Percentiles rank a stretch among this genome's conserved stretches.
Conservation (phyloP, 2,888 invertebrate genomes). For the Neoitamus cyanurus region DNA sequence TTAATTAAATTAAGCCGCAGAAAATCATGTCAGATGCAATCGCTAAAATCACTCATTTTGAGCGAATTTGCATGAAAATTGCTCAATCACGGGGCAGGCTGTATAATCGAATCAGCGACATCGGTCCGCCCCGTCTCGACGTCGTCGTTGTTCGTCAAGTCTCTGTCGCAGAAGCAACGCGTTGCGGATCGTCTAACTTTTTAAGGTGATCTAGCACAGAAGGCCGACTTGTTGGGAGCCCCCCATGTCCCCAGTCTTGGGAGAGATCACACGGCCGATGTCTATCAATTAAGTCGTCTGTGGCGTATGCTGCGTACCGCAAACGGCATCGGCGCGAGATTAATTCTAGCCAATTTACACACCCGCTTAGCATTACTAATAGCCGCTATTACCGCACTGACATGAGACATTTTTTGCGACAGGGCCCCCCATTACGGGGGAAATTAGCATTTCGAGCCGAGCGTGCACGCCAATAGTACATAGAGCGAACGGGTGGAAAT, state of each 20-base stretch:
- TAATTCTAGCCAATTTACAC: neutral
- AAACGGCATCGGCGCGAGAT: too few species aligned
- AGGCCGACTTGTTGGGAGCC: neutral
- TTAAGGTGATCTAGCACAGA: neutral
- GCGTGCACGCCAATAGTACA: neutral
- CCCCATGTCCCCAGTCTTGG: neutral
- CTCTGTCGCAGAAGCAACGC: neutral
- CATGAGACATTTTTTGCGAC: neutral
- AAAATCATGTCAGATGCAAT: constrained; percentile 7
- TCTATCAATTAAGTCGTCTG: neutral
- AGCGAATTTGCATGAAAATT: constrained; percentile 33
- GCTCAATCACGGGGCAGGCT: neutral
- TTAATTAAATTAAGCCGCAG: constrained; percentile 11
- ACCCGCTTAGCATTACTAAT: constrained; percentile 24
- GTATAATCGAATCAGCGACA: constrained; percentile 1
- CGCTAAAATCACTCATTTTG: constrained; percentile 1
- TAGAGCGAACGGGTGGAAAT: neutral
- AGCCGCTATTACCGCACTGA: neutral
- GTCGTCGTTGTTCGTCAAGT: neutral
- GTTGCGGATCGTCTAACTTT: neutral
- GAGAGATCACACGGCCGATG: neutral
- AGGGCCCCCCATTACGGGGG: neutral
- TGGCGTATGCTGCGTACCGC: neutral
- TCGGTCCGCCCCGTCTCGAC: neutral
- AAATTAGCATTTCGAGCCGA: neutral